A percentile compares a stretch with the other conserved stretches of the same genome.
phyloP scores from a whole-genome alignment of 2,797 vertebrate genomes.

The Sebastes itinus region DNA sequence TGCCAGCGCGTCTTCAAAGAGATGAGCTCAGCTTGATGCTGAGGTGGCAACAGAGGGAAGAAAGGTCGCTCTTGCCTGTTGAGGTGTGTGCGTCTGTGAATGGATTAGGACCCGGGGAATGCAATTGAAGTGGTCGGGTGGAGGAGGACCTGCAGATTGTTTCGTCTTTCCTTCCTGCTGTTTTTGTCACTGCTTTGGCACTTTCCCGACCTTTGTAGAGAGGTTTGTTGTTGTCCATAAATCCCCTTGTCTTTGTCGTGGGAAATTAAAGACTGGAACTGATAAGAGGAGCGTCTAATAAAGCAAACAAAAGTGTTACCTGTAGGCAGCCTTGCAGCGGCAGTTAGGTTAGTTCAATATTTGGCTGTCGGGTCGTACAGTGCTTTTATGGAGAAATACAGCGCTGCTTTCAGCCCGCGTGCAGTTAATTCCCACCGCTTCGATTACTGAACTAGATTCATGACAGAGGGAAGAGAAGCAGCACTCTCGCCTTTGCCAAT shows the following conservation, averaged over 20 bases:
- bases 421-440: constrained; percentile 24
- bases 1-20: constrained; percentile 49
- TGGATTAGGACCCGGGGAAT: constrained; percentile 18
- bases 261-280: constrained; percentile 7
- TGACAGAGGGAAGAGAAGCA: constrained; percentile 5
- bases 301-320: constrained; percentile 18
- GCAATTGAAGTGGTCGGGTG: constrained; percentile 19
- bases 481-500: neutral
- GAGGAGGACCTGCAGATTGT: constrained; percentile 1
- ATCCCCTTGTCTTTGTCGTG: neutral
- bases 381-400: constrained; percentile 14
- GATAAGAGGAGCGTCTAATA: constrained; percentile 9
- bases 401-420: neutral
- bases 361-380: neutral
- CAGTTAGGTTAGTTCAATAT: constrained; percentile 13
- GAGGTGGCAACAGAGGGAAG: constrained; percentile 43
- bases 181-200: neutral
- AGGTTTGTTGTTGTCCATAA: neutral
- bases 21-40: constrained; percentile 48
- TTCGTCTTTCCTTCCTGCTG: neutral
- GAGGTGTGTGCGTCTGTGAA: neutral
- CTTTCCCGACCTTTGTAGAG: neutral
- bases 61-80: constrained; percentile 38
- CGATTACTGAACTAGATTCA: constrained; percentile 34
- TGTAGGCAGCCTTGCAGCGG: neutral